Base-by-base conservation (phyloP, 2,113 vertebrate genomes). In the Monopterus albus region DNA sequence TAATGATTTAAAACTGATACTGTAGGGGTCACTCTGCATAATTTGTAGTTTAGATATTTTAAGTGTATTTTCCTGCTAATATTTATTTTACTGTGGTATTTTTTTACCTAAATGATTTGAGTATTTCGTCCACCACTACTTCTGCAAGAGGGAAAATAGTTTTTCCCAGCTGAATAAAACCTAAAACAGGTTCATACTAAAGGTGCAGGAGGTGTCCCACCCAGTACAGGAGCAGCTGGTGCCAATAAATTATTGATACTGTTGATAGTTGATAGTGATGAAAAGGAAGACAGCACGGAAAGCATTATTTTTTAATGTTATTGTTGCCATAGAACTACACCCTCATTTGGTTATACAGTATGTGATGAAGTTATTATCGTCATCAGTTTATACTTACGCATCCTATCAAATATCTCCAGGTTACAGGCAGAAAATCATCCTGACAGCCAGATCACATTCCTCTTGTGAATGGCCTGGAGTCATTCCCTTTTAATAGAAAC, bases 401-500 rank as follows among this genome's bases (percentile, higher is more conserved):
- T 62, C 10, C 21, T 62, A 45, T 50, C 39, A 61, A 29, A 57
- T 50, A 63, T 33, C 6, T 64, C 38, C 2, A 50, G 67, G 26
- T n/a, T 71, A 21, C 17, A 39, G 28, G 55, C 45, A 26, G 20
- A 42, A 28, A 47, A 20, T 58, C 31, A 23, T 46, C n/a, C 10
- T 23, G 20, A 73, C 52, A 53, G 64, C 6, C 52, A 40, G 72
- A 53, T 86, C 67, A 79, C 78, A 80, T 84, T 89, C 81, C 71
- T 63, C 0, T 1, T 25, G 12, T 81, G 76, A 80, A 80, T 50
- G 51, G 29, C 66, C 73, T 81, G 20, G 70, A 60, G 84, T 79
- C 85, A 73, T 81, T 91, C 84, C 85, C 82, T 79, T 29, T 62
- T 66, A n/a, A 67, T 45, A 74, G 79, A 83, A 90, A 84, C 80